Base-by-base conservation (phyloP, 2,888 invertebrate species). In the Lapara coniferarum region DNA sequence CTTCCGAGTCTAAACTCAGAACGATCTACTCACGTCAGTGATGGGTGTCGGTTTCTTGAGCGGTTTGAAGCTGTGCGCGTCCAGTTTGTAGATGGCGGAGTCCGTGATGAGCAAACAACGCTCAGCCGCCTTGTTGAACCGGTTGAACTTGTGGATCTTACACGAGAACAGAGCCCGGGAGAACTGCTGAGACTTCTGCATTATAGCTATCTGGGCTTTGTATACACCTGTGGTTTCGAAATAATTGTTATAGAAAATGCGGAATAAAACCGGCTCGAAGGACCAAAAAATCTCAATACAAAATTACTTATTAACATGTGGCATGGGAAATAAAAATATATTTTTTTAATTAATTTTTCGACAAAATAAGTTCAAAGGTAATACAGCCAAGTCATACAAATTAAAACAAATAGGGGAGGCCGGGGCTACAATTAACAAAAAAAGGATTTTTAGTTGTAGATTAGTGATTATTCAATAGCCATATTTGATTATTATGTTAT, bases 31-130 rank as follows among this genome's bases (percentile, higher is more conserved):
- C 77, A 97, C 97, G 91, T 97, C 97, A 68, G 95, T 95, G 70
- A 98, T 96, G 7, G 95, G 95, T 77, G 97, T 96, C n/a, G 97
- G 97, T 78, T 97, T 96, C 86, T 97, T 97, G 95, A 99, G 96
- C 63, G 96, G 96, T 82, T 97, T 97, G 89, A 98, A 99, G 82
- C 97, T 98, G 78, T 95, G 91, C 2, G 96, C 95, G 81, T 99
- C 98, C 78, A 99, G 92, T 86, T 99, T 99, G 91, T 97, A 98
- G 76, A 99, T 95, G 51, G 95, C 95, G 30, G 95, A 94, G 77
- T 98, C 98, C 0, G 98, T 98, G 73, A 99, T 93, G 49, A 98
- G 95, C 74, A 99, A 91, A n/a, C 97, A 98, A 70, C 99, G 95
- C 86, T 98, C 98, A 0, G 98, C 97, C 83, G 96, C 95, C 88